These are phyloP conservation scores for Oryzias dopingdopingensis DNA, from an alignment of 2,797 vertebrate genomes.

Conservation along the genomic window DNA sequence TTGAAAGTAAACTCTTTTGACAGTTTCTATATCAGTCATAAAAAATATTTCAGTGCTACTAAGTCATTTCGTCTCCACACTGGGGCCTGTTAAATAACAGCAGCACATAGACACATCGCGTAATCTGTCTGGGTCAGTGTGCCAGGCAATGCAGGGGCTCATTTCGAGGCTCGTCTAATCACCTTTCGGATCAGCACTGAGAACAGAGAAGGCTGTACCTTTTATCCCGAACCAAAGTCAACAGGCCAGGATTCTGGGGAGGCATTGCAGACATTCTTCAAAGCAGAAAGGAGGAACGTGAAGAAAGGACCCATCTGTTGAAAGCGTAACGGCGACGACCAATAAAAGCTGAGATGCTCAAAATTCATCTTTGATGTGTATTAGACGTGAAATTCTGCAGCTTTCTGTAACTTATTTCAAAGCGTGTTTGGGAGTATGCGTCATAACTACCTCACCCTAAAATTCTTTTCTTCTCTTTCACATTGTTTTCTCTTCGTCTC, in stretches of 20 bases:
- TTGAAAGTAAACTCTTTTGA: too few relatives aligned
- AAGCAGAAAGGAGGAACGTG: slow-evolving; percentile 57
- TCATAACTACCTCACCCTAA: background rate
- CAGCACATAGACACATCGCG: slow-evolving; percentile 54
- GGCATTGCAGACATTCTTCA: slow-evolving; percentile 82
- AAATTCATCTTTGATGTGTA: background rate
- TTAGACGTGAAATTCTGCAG: slow-evolving; percentile 1
- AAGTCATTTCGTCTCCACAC: slow-evolving; percentile 45
- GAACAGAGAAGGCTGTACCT: slow-evolving; percentile 73
- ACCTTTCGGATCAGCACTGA: slow-evolving; percentile 74
- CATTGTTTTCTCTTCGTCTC: slow-evolving; percentile 3
- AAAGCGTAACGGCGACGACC: slow-evolving; percentile 51
- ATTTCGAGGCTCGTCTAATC: slow-evolving; percentile 75
- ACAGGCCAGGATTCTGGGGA: slow-evolving; percentile 77
- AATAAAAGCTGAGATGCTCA: background rate
- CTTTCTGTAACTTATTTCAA: background rate
- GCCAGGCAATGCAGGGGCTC: slow-evolving; percentile 63
- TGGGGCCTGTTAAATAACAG: slow-evolving; percentile 55
- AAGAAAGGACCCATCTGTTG: slow-evolving; percentile 48
- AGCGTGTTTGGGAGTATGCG: background rate
- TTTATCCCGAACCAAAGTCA: slow-evolving; percentile 84
- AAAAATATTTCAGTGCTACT: slow-evolving; percentile 28
- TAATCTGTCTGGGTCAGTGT: slow-evolving; percentile 67
- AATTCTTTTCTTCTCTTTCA: background rate
- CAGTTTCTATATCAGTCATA: background rate